Evolutionary conservation across 2,888 invertebrate genomes (phyloP), one percentile per base, ranked within the genome.

Genomic region (Zhuqinia jingwanae): DNA sequence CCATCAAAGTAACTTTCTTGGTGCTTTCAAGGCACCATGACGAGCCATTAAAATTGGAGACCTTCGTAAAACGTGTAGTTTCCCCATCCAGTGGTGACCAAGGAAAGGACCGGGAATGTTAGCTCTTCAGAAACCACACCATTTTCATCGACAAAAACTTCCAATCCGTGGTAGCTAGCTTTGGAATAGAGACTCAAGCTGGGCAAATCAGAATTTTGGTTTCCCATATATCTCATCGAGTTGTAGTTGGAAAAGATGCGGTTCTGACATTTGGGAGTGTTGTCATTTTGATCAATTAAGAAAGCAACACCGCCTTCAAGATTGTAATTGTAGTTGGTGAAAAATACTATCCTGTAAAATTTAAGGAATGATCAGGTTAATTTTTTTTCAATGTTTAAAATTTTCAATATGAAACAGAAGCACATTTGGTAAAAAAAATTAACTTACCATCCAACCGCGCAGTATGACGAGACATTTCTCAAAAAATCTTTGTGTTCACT

Each of bases 371-470:
- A 20, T n/a, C 15, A 15, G 0, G 27, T 3, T n/a, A 6, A 25
- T 53, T 10, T 1, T 27, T 27, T 13, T 11, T 27, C 27, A 45
- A n/a, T n/a, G 15, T n/a, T 30, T 30, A 1, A 27, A n/a, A 50
- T 10, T 11, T n/a, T 50, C 11, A 58, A 13, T 56, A 56, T 30
- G 25, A 42, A n/a, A n/a, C n/a, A n/a, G n/a, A n/a, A n/a, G n/a
- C n/a, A 36, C 45, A 45, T 22, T 42, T 20, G 60, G 27, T 47
- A 8, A 42, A 22, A 36, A 8, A 42, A 22, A 36, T 20, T 2
- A 2, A 17, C 75, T 86, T 50, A 87, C 87, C 87, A 87, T 68
- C 87, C 87, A 30, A 76, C 77, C 15, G 81, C 87, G 45, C 87
- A 87, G 42, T 68, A 87, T 8, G 87, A 87, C 0, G 81, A 81